These are phyloP conservation scores for Rhimphoctona megacephalus DNA, from an alignment of 2,888 invertebrate species.

Conservation along the genomic window DNA sequence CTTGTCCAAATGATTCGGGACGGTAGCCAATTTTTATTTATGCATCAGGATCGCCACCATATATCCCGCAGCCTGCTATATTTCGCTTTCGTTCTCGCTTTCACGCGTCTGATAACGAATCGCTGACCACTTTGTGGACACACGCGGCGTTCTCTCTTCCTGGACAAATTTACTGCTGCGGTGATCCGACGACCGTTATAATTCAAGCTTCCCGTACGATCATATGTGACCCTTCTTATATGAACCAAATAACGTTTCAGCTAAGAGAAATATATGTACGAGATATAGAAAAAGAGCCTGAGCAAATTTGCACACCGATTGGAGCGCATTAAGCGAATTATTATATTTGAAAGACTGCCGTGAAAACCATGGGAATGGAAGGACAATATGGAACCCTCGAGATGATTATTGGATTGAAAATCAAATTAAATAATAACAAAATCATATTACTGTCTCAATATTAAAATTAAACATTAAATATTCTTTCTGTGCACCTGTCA, in stretches of 20 bases:
- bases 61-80: conserved; percentile 10
- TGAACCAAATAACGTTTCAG: not conserved
- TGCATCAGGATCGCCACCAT: conserved; percentile 34
- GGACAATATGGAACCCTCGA: not conserved
- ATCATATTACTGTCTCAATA: not conserved
- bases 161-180: conserved; percentile 57
- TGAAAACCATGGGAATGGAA: not conserved
- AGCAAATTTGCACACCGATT: not conserved
- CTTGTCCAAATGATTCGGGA: conserved; percentile 42
- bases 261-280: not conserved
- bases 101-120: conserved; percentile 68
- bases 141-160: conserved; percentile 30
- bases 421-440: not conserved
- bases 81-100: conserved; percentile 64
- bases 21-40: conserved; percentile 65
- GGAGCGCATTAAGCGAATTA: not conserved
- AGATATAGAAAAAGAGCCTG: not conserved
- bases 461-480: not conserved
- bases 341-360: not conserved
- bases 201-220: not conserved
- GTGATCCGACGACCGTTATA: conserved; percentile 51
- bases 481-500: not conserved
- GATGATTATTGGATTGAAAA: not conserved
- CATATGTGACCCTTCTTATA: not conserved
- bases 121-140: conserved; percentile 38